Evolutionary conservation across 2,888 invertebrate species (phyloP), one percentile per base, ranked within the genome.

Genomic region (Crepidodera aurea): DNA sequence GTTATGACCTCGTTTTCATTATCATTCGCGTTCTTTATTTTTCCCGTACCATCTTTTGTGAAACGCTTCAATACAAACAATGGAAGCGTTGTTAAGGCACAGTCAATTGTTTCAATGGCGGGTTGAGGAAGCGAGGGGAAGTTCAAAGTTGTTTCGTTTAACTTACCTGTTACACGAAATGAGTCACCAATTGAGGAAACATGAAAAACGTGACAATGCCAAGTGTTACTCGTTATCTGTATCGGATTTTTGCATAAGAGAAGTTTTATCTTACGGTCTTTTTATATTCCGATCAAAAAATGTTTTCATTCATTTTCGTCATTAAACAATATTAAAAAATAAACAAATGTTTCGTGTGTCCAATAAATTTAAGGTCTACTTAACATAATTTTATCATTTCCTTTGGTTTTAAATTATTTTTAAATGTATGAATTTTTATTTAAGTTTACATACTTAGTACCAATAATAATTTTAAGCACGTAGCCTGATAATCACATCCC

Each of bases 51-150:
- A 53, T 54, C 63, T 58, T 55, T 48, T 5, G 51, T 42, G 44
- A 19, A 42, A 59, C 34, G 53, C 44, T 53, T 42, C 54, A 46
- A 60, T 54, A 60, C 56, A 51, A 64, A 64, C 60, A 64, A 64
- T 64, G 56, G 57, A 25, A 46, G 46, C 29, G 60, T 56, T 59
- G 54, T 57, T 39, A 50, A 50, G 57, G 51, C 48, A 55, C 32
- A 55, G 59, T 51, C 54, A 44, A 56, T 55, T 61, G 61, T 55
- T 61, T 18, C 40, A 5, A 8, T 1, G 37, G 10, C 22, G 53
- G 18, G 19, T 22, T 7, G n/a, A 13, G 29, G 48, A 1, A 18
- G 10, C 13, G 18, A 5, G 40, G 37, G 13, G 2, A 18, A 40
- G 40, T 40, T 40, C 40, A 18, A 40, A 16, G 40, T 40, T 40